Evolutionary conservation across 2,888 invertebrate genomes (phyloP).

Genomic region (Criorhina ranunculi): DNA sequence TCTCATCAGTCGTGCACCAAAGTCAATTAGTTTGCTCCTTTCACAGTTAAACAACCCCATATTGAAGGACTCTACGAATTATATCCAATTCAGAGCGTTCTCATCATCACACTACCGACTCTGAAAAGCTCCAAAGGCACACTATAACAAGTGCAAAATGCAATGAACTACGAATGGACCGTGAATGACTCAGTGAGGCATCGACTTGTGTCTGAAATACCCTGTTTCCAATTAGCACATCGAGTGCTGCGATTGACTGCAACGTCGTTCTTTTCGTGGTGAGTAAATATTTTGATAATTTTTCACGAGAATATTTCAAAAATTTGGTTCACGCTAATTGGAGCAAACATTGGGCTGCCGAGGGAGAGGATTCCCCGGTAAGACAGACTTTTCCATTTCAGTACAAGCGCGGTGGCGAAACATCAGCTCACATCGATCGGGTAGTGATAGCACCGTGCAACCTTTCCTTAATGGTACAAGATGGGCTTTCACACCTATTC

Average conservation of each 20-base stretch:
- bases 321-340: slow-evolving; percentile 46
- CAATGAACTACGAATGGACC: slow-evolving; percentile 21
- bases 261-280: not conserved
- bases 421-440: not conserved
- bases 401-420: not conserved
- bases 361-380: not conserved
- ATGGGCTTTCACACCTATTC: slow-evolving; percentile 21
- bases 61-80: slow-evolving; percentile 1
- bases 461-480: slow-evolving; percentile 3
- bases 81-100: slow-evolving; percentile 9
- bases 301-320: not conserved
- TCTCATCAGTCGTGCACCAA: not conserved
- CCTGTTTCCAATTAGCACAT: slow-evolving; percentile 15
- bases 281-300: slow-evolving; percentile 46
- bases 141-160: slow-evolving; percentile 13
- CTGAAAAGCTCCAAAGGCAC: not conserved
- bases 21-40: slow-evolving; percentile 21
- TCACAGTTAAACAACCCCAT: slow-evolving; percentile 36
- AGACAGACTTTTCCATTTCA: slow-evolving; percentile 21
- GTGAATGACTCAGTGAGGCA: slow-evolving; percentile 27
- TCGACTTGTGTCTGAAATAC: slow-evolving; percentile 28
- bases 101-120: not conserved
- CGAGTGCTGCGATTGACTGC: not conserved
- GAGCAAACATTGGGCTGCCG: slow-evolving; percentile 26
- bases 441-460: slow-evolving; percentile 1